Percentiles rank a stretch among this genome's conserved stretches.
These are phyloP conservation scores for Eulemur rufifrons DNA, from an alignment of 2,113 vertebrate genomes.

Conservation along the genomic window DNA sequence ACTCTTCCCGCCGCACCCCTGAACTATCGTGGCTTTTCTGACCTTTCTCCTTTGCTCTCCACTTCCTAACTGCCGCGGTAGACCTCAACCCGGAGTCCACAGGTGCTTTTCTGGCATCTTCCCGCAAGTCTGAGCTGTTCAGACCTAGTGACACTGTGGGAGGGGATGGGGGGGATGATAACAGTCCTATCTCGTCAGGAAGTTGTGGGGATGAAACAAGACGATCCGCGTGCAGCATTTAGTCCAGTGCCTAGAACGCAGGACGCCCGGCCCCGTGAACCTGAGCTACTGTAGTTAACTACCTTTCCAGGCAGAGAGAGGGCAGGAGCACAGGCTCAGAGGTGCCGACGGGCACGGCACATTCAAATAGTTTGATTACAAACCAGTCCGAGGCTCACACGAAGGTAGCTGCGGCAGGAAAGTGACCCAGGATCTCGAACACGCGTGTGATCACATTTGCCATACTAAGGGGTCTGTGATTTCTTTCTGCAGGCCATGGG, in stretches of 20 bases:
- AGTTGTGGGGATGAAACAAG: neutral
- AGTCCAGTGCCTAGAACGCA: neutral
- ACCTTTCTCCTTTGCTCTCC: neutral
- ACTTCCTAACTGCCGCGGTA: neutral
- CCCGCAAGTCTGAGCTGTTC: neutral
- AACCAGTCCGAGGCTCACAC: accelerated
- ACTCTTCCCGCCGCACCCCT: neutral
- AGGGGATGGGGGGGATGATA: neutral
- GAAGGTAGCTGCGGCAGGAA: neutral
- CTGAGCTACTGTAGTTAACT: too few relatives aligned
- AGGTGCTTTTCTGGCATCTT: neutral
- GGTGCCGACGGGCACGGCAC: accelerated
- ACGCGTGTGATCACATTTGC: accelerated
- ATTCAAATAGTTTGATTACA: neutral
- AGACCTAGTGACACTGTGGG: too few relatives aligned
- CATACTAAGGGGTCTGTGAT: accelerated
- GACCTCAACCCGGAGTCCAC: neutral
- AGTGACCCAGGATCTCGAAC: neutral
- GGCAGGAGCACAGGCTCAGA: neutral
- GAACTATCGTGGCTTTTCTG: neutral
- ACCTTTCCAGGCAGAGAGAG: neutral
- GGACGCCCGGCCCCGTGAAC: neutral
- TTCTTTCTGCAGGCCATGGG: too few relatives aligned
- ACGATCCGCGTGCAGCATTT: too few relatives aligned
- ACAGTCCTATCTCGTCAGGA: neutral